Percentiles rank a stretch among this genome's conserved stretches.
These are phyloP conservation scores for Oxytorus armatus DNA, from an alignment of 2,888 invertebrate genomes.

Conservation along the genomic window DNA sequence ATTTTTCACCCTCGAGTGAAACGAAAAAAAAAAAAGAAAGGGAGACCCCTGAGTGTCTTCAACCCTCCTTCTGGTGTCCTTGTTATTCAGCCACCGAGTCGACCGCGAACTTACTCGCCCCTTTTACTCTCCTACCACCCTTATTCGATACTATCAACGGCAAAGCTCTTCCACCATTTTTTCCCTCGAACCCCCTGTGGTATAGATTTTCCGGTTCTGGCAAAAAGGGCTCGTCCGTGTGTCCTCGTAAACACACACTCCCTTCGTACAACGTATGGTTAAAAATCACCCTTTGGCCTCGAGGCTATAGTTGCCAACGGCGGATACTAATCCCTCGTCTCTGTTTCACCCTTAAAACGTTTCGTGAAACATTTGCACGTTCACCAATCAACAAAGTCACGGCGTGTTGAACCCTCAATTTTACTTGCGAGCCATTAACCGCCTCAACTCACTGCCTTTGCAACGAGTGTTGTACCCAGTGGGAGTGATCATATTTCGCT, in stretches of 20 bases:
- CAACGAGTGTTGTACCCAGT: no score
- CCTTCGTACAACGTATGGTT: slow-evolving; percentile 19
- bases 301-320: slow-evolving; percentile 18
- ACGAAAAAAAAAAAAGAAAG: slow-evolving; percentile 12
- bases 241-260: slow-evolving; percentile 28
- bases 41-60: slow-evolving; percentile 35
- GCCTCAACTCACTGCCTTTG: no score
- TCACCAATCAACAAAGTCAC: slow-evolving; percentile 28
- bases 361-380: slow-evolving; percentile 48
- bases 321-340: slow-evolving; percentile 46
- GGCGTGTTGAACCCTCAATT: slow-evolving; percentile 33
- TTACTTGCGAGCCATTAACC: background rate
- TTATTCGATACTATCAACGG: background rate
- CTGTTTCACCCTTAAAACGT: slow-evolving; percentile 51
- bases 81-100: slow-evolving; percentile 45
- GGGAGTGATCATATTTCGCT: no score
- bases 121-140: background rate
- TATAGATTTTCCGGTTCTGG: slow-evolving; percentile 67
- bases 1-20: slow-evolving; percentile 47
- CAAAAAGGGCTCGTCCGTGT: slow-evolving; percentile 40
- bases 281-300: slow-evolving; percentile 56
- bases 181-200: slow-evolving; percentile 35
- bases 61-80: slow-evolving; percentile 47
- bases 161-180: slow-evolving; percentile 2
- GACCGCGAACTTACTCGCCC: slow-evolving; percentile 54